Base-by-base conservation (phyloP, 2,113 vertebrate genomes). In the Macaca nemestrina region DNA sequence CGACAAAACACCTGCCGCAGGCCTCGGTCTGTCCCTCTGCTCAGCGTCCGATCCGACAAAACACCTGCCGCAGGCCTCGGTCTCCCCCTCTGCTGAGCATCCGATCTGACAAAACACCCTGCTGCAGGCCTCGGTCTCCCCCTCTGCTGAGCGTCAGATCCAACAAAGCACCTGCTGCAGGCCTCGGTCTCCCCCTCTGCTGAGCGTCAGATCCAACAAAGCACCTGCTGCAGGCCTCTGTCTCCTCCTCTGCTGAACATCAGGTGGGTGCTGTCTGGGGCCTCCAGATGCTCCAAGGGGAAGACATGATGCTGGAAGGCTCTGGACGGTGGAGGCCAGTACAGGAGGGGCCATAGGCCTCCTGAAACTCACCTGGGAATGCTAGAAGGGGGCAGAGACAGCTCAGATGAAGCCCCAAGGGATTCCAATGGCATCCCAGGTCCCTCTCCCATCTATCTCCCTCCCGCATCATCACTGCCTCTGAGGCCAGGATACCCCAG, bases 161-260 rank as follows among this genome's bases (percentile, higher is more conserved):
- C 10, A 0, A 32, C 3, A 0, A 30, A 88, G n/a, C 13, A 50
- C 50, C 52, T 45, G 32, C 22, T 9, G n/a, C 5, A 1, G 8
- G 9, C 38, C 40, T 23, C 14, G 0, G n/a, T 30, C 10, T 52
- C 0, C 52, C 50, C 52, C 45, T 48, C 45, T 48, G 45, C 45
- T 48, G 0, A 48, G 45, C 45, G 10, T 48, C 10, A 0, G 45
- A 6, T 10, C 55, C 10, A 1, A 32, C 2, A 0, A 30, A 88
- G 38, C 7, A 50, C 52, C 52, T 45, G 32, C 22, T 13, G n/a
- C 5, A 1, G 6, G 9, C 38, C 43, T 23, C 14, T 0, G 12
- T 32, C 11, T 55, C 18, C 18, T 0, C 18, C 5, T 45, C 12
- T 76, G 14, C 10, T 3, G n/a, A 40, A 2, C 3, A 0, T 1